Base-by-base conservation (phyloP, 2,888 invertebrate species). In the Leucophenga maculata region DNA sequence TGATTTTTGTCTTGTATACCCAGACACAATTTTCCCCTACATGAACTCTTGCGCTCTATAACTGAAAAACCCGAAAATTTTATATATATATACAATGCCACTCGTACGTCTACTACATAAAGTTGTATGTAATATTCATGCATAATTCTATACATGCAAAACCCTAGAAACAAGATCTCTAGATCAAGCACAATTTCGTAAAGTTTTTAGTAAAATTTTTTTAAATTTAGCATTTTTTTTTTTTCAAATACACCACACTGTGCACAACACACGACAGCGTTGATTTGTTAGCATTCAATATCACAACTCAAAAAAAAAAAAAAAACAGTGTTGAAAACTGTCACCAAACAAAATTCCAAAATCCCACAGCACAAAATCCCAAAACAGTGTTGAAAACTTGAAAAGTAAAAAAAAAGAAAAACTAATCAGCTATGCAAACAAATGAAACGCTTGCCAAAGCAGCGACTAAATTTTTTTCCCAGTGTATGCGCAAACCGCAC, bases 161-260 rank as follows among this genome's bases (percentile, higher is more conserved):
- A n/a, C n/a, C 67, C 64, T 68, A 68, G 54, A 70, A 57, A 72
- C 62, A 65, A 69, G 22, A 57, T 71, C 66, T 57, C 70, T 71
- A 69, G 72, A 70, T 64, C n/a, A n/a, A n/a, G 46, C 67, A 65
- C 64, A 66, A 69, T 75, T 73, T n/a, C n/a, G n/a, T n/a, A n/a
- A n/a, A n/a, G n/a, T n/a, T n/a, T n/a, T n/a, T n/a, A n/a, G n/a
- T n/a, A n/a, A n/a, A n/a, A n/a, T n/a, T n/a, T n/a, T n/a, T n/a
- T n/a, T n/a, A n/a, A n/a, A n/a, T n/a, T n/a, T n/a, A n/a, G n/a
- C n/a, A n/a, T 78, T 74, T 74, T 72, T 71, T 68, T 74, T 66
- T 71, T 75, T 68, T 67, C 72, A 83, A 83, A 82, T 84, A 85
- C 83, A 84, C 84, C 83, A 75, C 74, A 52, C n/a, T n/a, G n/a